phyloP scores from a whole-genome alignment of 30 jellyfish, hydroid and myxozoan genomes.

The Pelagia noctiluca region DNA sequence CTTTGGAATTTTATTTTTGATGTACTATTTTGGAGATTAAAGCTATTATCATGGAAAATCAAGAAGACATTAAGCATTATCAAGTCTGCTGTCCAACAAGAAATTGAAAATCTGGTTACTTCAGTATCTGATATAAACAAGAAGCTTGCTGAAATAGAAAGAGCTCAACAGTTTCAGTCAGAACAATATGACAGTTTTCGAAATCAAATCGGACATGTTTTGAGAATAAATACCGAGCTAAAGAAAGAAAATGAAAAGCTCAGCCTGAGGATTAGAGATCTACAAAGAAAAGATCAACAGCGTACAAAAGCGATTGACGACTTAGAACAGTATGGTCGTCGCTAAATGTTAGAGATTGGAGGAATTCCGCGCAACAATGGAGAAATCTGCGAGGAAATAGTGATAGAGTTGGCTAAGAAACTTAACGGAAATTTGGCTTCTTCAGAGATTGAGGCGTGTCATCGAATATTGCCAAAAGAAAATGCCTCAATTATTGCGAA shows the following conservation, averaged over 20 bases:
- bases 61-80: background rate
- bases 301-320: background rate
- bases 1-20: too few relatives aligned
- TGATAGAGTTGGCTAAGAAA: background rate
- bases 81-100: background rate
- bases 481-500: background rate
- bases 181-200: background rate
- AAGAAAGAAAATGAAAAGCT: background rate
- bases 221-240: background rate
- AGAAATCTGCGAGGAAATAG: conserved; percentile 1
- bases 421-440: background rate
- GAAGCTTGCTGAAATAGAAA: background rate
- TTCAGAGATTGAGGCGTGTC: conserved; percentile 9
- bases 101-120: background rate
- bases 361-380: conserved; percentile 1
- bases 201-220: background rate
- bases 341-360: background rate
- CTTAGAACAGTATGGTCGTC: conserved; percentile 4
- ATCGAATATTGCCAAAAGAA: background rate
- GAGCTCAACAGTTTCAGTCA: background rate
- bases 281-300: background rate
- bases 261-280: background rate
- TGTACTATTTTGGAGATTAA: too few relatives aligned
- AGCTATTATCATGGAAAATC: background rate
- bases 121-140: background rate